phyloP scores from a whole-genome alignment of 1,140 invertebrate genomes.

The Oncopeltus fasciatus region DNA sequence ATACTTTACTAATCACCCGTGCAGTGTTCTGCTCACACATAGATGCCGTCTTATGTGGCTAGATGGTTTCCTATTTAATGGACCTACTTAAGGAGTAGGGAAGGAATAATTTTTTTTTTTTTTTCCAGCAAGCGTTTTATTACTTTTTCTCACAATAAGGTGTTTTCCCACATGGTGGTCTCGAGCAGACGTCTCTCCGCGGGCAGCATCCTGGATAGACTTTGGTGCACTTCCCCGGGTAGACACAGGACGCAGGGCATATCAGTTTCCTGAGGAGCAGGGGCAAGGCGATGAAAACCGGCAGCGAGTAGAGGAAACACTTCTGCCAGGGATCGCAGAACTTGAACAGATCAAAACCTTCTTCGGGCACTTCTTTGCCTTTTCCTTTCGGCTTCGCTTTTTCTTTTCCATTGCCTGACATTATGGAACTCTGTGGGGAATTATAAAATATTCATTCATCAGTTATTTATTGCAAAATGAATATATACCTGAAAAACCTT shows the following conservation, averaged over 20 bases:
- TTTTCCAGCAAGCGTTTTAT: too few relatives aligned
- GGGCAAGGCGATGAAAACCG: not conserved
- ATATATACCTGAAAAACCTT: too few relatives aligned
- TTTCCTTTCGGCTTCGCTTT: not conserved
- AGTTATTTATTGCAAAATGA: too few relatives aligned
- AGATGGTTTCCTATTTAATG: too few relatives aligned
- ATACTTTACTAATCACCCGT: too few relatives aligned
- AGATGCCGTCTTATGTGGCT: too few relatives aligned
- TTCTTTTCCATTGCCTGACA: too few relatives aligned
- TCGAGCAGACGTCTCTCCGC: not conserved
- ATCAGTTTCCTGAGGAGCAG: not conserved
- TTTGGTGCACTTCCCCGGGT: not conserved
- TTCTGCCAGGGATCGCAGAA: conserved; percentile 8
- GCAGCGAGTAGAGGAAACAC: not conserved
- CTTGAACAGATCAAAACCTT: not conserved
- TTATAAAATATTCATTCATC: too few relatives aligned
- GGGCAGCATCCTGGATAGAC: not conserved
- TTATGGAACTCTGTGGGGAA: too few relatives aligned
- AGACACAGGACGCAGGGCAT: not conserved
- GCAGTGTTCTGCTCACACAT: too few relatives aligned
- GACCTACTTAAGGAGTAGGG: too few relatives aligned
- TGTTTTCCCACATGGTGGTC: not conserved
- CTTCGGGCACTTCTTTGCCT: not conserved
- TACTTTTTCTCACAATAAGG: not conserved
- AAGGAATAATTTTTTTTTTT: too few relatives aligned